Base-by-base conservation (phyloP, 2,797 vertebrate genomes). In the Phoebastria nigripes region DNA sequence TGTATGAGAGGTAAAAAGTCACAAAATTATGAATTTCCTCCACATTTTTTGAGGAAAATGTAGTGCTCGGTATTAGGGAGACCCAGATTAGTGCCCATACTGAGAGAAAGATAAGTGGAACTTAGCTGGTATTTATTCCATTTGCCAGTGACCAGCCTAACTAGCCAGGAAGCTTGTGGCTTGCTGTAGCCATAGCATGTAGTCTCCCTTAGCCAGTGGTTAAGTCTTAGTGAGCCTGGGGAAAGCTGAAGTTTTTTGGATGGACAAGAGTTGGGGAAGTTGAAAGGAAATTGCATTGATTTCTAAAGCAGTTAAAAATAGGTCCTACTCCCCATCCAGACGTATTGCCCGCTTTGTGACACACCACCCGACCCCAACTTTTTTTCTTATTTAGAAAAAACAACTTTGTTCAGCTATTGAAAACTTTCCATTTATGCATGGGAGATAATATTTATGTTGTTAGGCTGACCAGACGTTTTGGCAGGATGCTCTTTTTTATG, bases 341-440 rank as follows among this genome's bases (percentile, higher is more conserved):
- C 14, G 3, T n/a, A 8, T 20, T 69, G 26, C 5, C 22, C 11
- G 3, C 24, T 73, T 73, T 41, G 15, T 59, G 52, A 47, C 9
- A 20, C 6, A 5, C 3, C 8, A 35, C 35, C 35, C 35, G 35
- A 35, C 11, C 5, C 5, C 3, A 2, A 47, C 46, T 19, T 8
- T 51, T 37, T 63, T 39, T 16, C 7, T 55, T 31, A 11, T 42
- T 66, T 65, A 49, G 12, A 9, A 79, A 78, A 54, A 18, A 0
- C 33, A 35, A 3, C 15, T 59, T 59, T 66, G 19, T 61, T 79
- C 46, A 81, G 39, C 54, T 47, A 13, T 21, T 55, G n/a, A 51
- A 66, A 88, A 16, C 18, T 79, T 73, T 76, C 14, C 4, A 8
- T 61, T 59, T 73, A 29, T 65, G 6, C 76, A 11, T 56, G n/a